Evolutionary conservation across 1,140 invertebrate genomes (phyloP).

Genomic region (Eulimnadia texana): DNA sequence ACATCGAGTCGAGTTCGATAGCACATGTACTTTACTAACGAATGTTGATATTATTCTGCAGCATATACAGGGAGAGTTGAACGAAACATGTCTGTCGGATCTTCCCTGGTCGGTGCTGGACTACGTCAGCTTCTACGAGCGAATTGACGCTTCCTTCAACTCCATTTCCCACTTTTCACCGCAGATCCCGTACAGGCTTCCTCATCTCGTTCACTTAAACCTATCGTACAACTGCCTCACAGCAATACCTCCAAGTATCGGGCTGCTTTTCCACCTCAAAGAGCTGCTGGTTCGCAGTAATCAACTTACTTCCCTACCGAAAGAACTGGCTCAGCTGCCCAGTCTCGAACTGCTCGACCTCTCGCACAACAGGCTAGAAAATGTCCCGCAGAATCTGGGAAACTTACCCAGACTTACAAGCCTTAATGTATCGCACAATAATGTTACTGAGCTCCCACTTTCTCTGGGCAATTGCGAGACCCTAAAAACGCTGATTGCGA

Average conservation of each 20-base stretch:
- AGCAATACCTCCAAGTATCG: not conserved
- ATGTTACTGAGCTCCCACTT: not conserved
- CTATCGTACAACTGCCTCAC: not conserved
- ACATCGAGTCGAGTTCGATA: too few species aligned
- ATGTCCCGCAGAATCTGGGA: not conserved
- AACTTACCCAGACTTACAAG: not conserved
- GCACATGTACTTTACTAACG: too few species aligned
- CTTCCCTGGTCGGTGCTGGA: slow-evolving; percentile 3
- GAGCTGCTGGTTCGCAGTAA: not conserved
- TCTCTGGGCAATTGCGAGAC: not conserved
- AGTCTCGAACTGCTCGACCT: slow-evolving; percentile 6
- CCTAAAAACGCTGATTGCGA: not conserved
- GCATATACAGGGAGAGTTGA: slow-evolving; percentile 3
- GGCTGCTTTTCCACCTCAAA: slow-evolving; percentile 1
- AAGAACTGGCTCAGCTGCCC: slow-evolving; percentile 1
- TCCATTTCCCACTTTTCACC: not conserved
- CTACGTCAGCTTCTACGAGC: slow-evolving; percentile 2
- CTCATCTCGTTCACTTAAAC: slow-evolving; percentile 3
- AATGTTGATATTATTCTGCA: not conserved
- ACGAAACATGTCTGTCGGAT: not conserved
- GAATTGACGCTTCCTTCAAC: slow-evolving; percentile 1
- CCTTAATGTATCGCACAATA: slow-evolving; percentile 8
- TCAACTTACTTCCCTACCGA: not conserved
- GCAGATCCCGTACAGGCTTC: not conserved
- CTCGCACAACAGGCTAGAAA: not conserved